Percentiles rank a stretch among this genome's conserved stretches.
Conservation (phyloP, 2,888 invertebrate species). For the Lepidocyrtinus sp. region DNA sequence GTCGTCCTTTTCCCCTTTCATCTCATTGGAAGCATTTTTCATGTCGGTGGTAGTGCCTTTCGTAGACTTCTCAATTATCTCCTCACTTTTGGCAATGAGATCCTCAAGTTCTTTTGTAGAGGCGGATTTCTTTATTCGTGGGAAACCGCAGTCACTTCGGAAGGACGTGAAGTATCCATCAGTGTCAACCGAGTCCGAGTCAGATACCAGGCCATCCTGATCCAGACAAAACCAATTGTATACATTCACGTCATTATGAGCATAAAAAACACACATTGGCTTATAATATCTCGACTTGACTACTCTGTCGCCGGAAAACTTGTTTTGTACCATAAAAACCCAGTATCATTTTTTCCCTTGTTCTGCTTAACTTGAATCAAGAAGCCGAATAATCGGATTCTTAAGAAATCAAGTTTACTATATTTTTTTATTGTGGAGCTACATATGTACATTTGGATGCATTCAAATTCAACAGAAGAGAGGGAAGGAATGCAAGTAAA, state of each 20-base stretch:
- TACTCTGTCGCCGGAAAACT: not conserved
- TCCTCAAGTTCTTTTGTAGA: conserved; percentile 79
- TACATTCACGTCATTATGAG: not conserved
- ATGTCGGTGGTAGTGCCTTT: not conserved
- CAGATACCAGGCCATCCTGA: conserved; percentile 70
- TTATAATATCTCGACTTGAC: not conserved
- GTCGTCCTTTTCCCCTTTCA: not conserved
- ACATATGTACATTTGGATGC: too few relatives aligned
- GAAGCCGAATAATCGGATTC: too few relatives aligned
- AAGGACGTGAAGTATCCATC: conserved; percentile 99
- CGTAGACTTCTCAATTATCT: conserved; percentile 12
- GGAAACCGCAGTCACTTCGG: conserved; percentile 93
- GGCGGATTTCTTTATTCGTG: conserved; percentile 76
- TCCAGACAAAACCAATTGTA: not conserved
- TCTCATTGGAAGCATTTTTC: conserved; percentile 7
- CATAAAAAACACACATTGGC: not conserved
- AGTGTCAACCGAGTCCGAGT: conserved; percentile 78
- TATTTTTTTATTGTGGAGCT: too few relatives aligned
- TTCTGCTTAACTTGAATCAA: too few relatives aligned
- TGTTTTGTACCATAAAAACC: too few relatives aligned
- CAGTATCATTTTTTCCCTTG: too few relatives aligned
- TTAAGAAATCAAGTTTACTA: too few relatives aligned
- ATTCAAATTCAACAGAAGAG: not conserved
- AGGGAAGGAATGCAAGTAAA: not conserved
- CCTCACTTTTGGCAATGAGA: conserved; percentile 12